Evolutionary conservation across 2,888 invertebrate species (phyloP), one percentile per base, ranked within the genome.

Genomic region (Cataglyphis rosenhaueri): DNA sequence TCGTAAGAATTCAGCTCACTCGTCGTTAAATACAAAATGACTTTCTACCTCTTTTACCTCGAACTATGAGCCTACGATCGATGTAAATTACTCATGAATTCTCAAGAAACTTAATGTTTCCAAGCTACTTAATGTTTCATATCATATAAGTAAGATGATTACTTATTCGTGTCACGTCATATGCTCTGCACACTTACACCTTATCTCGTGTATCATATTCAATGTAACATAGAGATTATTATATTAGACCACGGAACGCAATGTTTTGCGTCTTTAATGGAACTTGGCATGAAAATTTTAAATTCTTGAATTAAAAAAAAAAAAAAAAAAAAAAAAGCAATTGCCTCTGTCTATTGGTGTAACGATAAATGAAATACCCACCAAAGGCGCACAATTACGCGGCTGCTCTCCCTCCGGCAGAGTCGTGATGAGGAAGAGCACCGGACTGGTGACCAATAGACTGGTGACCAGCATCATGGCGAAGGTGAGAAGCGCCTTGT

Each of bases 401-500:
- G 94, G 94, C 65, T 94, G 94, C 82, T 94, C 95, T 18, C 93
- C 94, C 66, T 94, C 94, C 5, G 95, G 95, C 82, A 95, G 91
- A 68, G 94, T 94, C 57, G 95, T 95, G 87, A 96, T 96, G 88
- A 96, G 94, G 92, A 96, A 96, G 52, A 96, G 93, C 48, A 96
- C 96, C 9, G 96, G 96, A 52, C 96, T 96, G 48, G 96, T 96
- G 81, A 96, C 96, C 85, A 96, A 93, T 64, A 96, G 92, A 6
- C 96, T 96, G 82, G 96, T 96, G 64, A 96, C 96, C 84, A 96
- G 92, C n/a, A 96, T 92, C 84, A 96, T 96, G 48, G 96, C 96
- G 84, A 96, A 95, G 59, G 96, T 96, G 82, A 96, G 95, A 18
- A 96, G 95, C 84, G 96, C 96, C 94, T 96, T 96, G 92, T 96